phyloP scores from a whole-genome alignment of 2,113 vertebrate genomes.

The Epinephelus cyanopodus region DNA sequence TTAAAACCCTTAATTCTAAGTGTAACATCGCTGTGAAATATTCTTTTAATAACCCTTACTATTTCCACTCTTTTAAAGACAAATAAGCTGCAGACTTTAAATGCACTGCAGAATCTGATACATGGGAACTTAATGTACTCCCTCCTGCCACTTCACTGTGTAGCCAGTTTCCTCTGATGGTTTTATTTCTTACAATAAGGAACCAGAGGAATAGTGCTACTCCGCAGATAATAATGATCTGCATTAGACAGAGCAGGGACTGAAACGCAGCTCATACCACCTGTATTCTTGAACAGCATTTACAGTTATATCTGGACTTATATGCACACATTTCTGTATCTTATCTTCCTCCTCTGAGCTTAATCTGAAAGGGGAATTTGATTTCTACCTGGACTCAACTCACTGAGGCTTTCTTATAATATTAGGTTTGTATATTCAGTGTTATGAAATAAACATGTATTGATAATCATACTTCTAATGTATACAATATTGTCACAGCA shows the following conservation, averaged over 20 bases:
- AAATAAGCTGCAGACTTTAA: neutral
- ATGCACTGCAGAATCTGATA: neutral
- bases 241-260: neutral
- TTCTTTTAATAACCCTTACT: neutral
- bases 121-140: neutral
- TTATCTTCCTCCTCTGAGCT: neutral
- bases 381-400: neutral
- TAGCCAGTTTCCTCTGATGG: neutral
- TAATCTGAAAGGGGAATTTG: neutral
- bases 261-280: neutral
- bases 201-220: neutral
- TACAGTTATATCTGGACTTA: neutral
- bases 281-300: neutral
- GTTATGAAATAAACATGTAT: neutral
- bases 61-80: neutral
- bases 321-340: neutral
- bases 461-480: too few species aligned
- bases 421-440: neutral
- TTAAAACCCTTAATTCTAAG: too few species aligned
- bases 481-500: neutral
- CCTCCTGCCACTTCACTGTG: neutral
- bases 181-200: neutral
- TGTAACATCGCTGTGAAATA: neutral
- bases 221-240: neutral
- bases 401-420: neutral